Evolutionary conservation across 1,140 invertebrate genomes (phyloP), one percentile per base, ranked within the genome.

Genomic region (Aphelenchoides fujianensis): DNA sequence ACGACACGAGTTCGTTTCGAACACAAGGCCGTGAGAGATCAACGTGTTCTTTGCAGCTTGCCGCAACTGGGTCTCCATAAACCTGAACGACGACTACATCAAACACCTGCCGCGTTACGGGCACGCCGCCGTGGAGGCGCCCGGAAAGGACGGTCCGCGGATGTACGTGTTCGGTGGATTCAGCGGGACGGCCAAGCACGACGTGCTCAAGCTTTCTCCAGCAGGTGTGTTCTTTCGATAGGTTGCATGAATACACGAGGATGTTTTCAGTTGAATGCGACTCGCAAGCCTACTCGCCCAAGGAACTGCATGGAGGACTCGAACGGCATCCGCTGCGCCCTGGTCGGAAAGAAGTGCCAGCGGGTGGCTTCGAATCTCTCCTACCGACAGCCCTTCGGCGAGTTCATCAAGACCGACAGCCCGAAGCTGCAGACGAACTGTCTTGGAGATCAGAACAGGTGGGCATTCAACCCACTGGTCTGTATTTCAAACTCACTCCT

Each of bases 81-180:
- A 68, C 35, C 35, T 57, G 37, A 71, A 77, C 41, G 69, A 83
- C n/a, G 52, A 69, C 23, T 34, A 57, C 54, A 41, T 72, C 3
- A 32, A 5, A 5, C 61, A 79, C 23, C 66, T 55, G 28, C 55
- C 48, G 1, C 71, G 82, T 37, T 83, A 83, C 69, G 82, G 82
- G 12, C 82, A 83, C 68, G 28, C 70, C 32, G 76, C 77, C 3
- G 71, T 83, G 19, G 53, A 67, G 3, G 61, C 62, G 16, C 61
- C 73, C 31, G 62, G 23, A 16, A 64, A 66, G 36, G 53, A 66
- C 12, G 16, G n/a, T 9, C 35, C 28, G 30, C 52, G 63, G 12
- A 69, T 83, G 57, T 83, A 59, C 48, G 55, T 83, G 7, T 36
- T 84, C 54, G 82, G 82, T 3, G 82, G 82, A 5, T 83, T 82